Conservation (phyloP, 2,113 vertebrate genomes). For the Xiphophorus maculatus region DNA sequence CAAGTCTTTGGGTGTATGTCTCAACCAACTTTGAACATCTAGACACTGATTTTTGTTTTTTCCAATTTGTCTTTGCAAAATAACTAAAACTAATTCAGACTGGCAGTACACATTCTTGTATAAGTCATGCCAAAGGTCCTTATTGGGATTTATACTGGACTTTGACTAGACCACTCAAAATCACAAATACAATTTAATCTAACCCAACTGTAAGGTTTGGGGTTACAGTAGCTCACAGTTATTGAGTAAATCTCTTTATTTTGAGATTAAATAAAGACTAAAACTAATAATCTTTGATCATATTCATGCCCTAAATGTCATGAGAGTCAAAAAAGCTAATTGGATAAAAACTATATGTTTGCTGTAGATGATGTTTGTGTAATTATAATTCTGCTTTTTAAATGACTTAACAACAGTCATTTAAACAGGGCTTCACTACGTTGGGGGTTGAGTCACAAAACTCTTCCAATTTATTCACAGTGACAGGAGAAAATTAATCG, state of each 20-base stretch:
- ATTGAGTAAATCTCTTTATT: too few relatives aligned
- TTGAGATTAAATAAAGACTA: too few relatives aligned
- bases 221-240: too few relatives aligned
- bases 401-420: background rate
- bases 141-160: background rate
- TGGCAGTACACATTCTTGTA: background rate
- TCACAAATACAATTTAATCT: background rate
- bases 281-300: too few relatives aligned
- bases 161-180: background rate
- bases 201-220: too few relatives aligned
- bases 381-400: background rate
- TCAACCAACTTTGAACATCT: background rate
- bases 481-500: slow-evolving; percentile 1
- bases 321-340: too few relatives aligned
- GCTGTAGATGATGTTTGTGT: too few relatives aligned
- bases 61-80: background rate
- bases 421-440: background rate
- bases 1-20: background rate
- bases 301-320: too few relatives aligned
- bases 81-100: background rate
- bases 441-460: background rate
- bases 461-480: background rate
- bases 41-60: background rate
- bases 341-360: too few relatives aligned
- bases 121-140: background rate